phyloP scores from a whole-genome alignment of 2,888 invertebrate genomes.

The Mesorhabditis sp. region DNA sequence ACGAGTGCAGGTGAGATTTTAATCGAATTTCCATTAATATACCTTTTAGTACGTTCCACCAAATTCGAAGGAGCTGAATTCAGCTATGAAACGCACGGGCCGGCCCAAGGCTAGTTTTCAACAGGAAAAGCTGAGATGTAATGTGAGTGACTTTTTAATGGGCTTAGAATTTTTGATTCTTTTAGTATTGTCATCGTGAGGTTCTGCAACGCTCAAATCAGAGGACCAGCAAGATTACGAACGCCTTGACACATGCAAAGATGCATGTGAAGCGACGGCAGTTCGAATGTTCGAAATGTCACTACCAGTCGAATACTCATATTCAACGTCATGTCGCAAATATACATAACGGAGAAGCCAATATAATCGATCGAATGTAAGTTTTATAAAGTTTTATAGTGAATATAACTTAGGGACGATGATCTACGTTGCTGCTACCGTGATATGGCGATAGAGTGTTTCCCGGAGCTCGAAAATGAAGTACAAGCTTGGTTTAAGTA shows the following conservation, averaged over 20 bases:
- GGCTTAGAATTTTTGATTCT: not conserved
- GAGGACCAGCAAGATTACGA: not conserved
- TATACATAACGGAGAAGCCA: not conserved
- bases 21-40: too few relatives aligned
- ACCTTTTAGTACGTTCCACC: too few relatives aligned
- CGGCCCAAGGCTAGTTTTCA: too few relatives aligned
- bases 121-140: too few relatives aligned
- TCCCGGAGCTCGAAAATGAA: not conserved
- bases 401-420: not conserved
- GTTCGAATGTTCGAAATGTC: not conserved
- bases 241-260: not conserved
- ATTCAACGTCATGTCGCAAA: not conserved
- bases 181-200: not conserved
- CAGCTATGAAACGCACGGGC: too few relatives aligned
- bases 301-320: slow-evolving; percentile 3
- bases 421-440: not conserved
- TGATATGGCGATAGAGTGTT: slow-evolving; percentile 1
- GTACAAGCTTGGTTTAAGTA: not conserved
- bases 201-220: not conserved
- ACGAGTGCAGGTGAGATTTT: too few relatives aligned
- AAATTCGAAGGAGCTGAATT: too few relatives aligned
- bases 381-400: not conserved
- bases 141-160: too few relatives aligned
- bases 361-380: not conserved
- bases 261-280: not conserved